These are phyloP conservation scores for Limnephilus rhombicus DNA, from an alignment of 2,888 invertebrate genomes.

Conservation along the genomic window DNA sequence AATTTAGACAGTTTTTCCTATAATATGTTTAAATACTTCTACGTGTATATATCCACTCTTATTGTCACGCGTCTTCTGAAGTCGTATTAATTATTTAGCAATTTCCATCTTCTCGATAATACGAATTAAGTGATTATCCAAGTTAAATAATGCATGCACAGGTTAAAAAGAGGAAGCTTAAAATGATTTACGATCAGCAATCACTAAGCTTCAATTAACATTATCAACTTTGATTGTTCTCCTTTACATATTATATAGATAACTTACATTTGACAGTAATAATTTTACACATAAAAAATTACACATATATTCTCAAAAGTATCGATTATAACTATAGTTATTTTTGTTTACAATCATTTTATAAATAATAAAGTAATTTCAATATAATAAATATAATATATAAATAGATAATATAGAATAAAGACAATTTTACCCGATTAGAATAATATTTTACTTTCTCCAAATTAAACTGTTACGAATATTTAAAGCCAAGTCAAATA, in stretches of 20 bases:
- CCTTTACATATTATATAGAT: constrained; percentile 26
- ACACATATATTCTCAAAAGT: constrained; percentile 49
- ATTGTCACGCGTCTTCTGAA: constrained; percentile 15
- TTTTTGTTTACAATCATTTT: constrained; percentile 39
- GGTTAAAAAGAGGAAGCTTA: background rate
- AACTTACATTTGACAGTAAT: constrained; percentile 50
- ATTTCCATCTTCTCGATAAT: background rate
- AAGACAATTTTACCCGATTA: constrained; percentile 63
- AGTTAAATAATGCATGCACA: background rate
- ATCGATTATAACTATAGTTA: constrained; percentile 44
- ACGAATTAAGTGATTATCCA: background rate
- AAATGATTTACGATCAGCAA: background rate
- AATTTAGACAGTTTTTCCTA: constrained; percentile 7
- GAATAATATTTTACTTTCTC: constrained; percentile 52
- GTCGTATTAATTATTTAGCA: background rate
- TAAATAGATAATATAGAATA: constrained; percentile 54
- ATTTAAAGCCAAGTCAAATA: constrained; percentile 79
- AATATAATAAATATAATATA: constrained; percentile 56
- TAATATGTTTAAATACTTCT: background rate
- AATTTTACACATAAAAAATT: constrained; percentile 53
- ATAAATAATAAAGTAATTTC: constrained; percentile 42
- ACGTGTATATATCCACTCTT: background rate
- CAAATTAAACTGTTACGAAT: constrained; percentile 64
- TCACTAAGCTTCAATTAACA: constrained; percentile 2
- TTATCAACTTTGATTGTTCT: constrained; percentile 49